Evolutionary conservation across 2,888 invertebrate species (phyloP), one percentile per base, ranked within the genome.

Genomic region (Cerastis leucographa): DNA sequence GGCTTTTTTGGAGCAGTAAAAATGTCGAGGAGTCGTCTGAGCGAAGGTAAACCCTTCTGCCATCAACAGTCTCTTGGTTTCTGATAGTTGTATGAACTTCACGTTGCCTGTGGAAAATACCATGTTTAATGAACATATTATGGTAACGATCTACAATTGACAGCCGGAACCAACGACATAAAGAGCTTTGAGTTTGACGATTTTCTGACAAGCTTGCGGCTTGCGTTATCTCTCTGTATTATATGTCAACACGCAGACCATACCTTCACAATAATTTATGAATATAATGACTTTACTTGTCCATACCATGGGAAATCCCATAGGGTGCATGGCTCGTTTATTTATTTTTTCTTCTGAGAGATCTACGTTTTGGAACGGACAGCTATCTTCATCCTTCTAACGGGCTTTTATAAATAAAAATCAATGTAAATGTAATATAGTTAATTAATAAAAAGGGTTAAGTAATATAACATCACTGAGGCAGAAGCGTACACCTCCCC

Each of bases 1-100:
- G 0, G 83, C 49, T 75, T 90, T 93, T 76, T 93, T 92, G 0
- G 94, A 94, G 70, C 94, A 94, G 80, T 94, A 94, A 89, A 89
- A 94, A 54, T 93, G 91, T 0, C 90, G 81, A 1, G 85, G 87
- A 0, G 88, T 83, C 0, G 89, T 91, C 42, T 91, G 88, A 0
- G 94, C 91, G 74, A 93, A 94, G 0, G 94, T 94, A 69, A 90
- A 94, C 0, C 88, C 87, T n/a, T 90, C 87, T 0, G 89, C 89
- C 94, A 94, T 94, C 12, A 94, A 81, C 25, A 94, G 71, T 22
- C 89, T 90, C 42, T 88, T 92, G 22, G 85, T 91, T 0, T 85
- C 86, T 1, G 77, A 29, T 11, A 93, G 73, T 3, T 77, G 79
- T 72, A 94, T 93, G 61, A 93, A 92, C 65, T 88, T 81, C 6